phyloP scores from a whole-genome alignment of 2,113 vertebrate genomes.

The Pituophis catenifer region DNA sequence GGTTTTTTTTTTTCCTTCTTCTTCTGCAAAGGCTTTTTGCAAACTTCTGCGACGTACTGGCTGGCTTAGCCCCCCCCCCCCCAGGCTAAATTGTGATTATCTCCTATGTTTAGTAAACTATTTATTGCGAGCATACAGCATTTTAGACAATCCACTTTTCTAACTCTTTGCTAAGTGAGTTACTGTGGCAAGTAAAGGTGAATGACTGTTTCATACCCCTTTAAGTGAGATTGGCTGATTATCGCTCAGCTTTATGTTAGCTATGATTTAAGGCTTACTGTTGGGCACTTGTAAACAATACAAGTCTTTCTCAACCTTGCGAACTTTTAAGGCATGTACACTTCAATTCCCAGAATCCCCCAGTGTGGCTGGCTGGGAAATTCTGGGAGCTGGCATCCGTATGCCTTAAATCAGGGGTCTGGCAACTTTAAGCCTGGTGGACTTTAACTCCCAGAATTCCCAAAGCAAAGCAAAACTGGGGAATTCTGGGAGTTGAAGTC shows the following conservation, averaged over 20 bases:
- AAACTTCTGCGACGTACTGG: background rate
- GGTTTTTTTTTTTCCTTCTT: background rate
- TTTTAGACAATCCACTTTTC: background rate
- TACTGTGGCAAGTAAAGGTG: background rate
- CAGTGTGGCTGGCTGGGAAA: too few species aligned
- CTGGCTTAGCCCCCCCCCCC: background rate
- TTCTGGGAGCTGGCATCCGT: too few species aligned
- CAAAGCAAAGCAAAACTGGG: too few species aligned
- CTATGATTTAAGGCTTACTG: background rate
- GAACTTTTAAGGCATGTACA: background rate
- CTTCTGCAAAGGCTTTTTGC: background rate
- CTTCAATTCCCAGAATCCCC: background rate
- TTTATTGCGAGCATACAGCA: background rate
- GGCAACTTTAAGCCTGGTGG: background rate
- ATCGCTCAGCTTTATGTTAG: background rate
- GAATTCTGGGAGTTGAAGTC: too few species aligned
- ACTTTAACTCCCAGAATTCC: background rate
- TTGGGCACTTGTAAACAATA: background rate
- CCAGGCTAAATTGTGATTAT: background rate
- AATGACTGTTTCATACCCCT: background rate
- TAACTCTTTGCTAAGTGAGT: background rate
- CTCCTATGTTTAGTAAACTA: background rate
- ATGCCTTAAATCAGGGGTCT: too few species aligned
- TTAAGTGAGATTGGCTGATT: background rate
- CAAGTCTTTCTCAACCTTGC: background rate